Evolutionary conservation across 2,888 invertebrate species (phyloP).

Genomic region (Hoplodrina blanda): DNA sequence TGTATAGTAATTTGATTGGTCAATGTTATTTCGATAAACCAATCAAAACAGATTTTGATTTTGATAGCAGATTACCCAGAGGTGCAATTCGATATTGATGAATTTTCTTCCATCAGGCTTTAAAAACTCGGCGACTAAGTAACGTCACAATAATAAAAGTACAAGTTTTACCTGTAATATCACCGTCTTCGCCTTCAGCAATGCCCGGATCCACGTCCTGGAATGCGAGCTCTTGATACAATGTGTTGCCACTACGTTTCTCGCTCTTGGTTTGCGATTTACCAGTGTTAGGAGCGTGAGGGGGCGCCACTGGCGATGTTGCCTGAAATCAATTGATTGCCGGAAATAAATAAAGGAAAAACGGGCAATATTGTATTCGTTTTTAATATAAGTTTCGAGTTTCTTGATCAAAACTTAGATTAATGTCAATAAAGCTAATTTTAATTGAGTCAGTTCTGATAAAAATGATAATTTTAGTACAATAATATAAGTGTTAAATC

Average conservation of each 20-base stretch:
- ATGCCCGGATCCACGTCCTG: conserved; percentile 96
- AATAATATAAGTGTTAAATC: conserved; percentile 6
- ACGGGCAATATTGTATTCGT: neutral
- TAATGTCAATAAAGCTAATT: neutral
- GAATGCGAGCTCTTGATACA: conserved; percentile 98
- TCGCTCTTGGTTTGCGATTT: conserved; percentile 94
- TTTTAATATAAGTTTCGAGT: neutral
- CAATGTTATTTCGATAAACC: neutral
- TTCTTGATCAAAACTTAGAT: neutral
- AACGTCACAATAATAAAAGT: neutral
- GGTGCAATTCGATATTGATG: too few species aligned
- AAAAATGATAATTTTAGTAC: neutral
- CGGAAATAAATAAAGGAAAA: neutral
- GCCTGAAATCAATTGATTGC: conserved; percentile 77
- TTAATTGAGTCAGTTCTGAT: neutral
- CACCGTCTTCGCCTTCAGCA: conserved; percentile 95
- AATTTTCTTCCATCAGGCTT: neutral
- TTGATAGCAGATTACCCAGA: too few species aligned
- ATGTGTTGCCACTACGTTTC: conserved; percentile 96
- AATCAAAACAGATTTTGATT: neutral
- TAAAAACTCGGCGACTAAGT: neutral
- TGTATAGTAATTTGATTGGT: neutral
- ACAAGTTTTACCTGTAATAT: conserved; percentile 95
- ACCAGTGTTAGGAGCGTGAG: conserved; percentile 71
- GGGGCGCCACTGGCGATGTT: conserved; percentile 88